Evolutionary conservation across 2,888 invertebrate genomes (phyloP).

Genomic region (Rhagonycha lutea): DNA sequence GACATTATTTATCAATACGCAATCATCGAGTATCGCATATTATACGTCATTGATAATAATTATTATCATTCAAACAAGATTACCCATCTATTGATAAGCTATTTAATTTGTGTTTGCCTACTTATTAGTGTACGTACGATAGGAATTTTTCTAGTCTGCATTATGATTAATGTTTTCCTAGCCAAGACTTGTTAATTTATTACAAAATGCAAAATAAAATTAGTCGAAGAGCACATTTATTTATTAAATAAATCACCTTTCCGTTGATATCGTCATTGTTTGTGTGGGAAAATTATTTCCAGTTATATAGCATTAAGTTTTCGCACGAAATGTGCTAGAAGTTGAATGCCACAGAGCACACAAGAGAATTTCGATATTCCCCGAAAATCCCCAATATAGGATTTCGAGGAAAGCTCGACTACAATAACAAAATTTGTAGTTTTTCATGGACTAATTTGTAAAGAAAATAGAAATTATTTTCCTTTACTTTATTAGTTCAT

Average conservation of each 20-base stretch:
- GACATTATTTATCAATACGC: background rate
- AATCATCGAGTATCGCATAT: background rate
- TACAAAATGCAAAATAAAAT: background rate
- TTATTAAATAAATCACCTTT: background rate
- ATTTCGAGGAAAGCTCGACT: background rate
- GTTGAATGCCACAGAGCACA: background rate
- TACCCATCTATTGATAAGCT: background rate
- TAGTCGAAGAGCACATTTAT: background rate
- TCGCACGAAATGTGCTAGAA: background rate
- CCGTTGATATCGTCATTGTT: background rate
- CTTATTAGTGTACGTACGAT: too few species aligned
- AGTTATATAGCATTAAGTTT: background rate
- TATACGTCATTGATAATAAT: background rate
- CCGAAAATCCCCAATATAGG: background rate
- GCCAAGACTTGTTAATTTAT: background rate
- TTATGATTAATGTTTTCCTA: background rate
- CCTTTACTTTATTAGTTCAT: background rate
- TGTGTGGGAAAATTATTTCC: background rate
- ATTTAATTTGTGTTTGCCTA: background rate
- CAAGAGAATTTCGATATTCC: background rate
- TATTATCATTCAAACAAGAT: background rate
- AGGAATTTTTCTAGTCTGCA: background rate
- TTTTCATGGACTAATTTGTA: background rate
- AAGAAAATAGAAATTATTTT: background rate
- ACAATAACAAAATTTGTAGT: background rate